Base-by-base conservation (phyloP, 1,140 invertebrate species). In the Drosophila parvula region DNA sequence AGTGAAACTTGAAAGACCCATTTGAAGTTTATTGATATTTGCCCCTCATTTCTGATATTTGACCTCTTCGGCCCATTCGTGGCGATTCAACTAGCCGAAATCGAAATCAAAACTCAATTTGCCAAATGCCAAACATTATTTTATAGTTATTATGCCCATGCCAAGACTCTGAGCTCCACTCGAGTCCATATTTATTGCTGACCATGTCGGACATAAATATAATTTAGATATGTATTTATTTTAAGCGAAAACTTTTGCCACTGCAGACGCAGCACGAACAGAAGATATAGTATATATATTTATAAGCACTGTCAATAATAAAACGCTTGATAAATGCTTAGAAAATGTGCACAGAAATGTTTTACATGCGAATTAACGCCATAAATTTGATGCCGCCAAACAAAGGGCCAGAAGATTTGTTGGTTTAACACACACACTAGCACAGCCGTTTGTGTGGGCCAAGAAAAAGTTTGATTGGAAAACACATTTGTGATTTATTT, bases 401-500 rank as follows among this genome's bases (percentile, higher is more conserved):
- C 68, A 71, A 71, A 69, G 65, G 36, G 51, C 70, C 69, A 55
- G 14, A 75, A 69, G 80, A 83, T 78, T 78, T 73, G 58, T 71
- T 59, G 68, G 65, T n/a, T n/a, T 8, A 22, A 55, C 32, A 22
- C 8, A 48, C 22, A 5, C 30, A 12, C 34, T 10, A 10, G 14
- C 28, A 8, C 41, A 14, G 16, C 5, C 62, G 40, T 32, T 67
- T 69, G 65, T 67, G 41, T 28, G 43, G 68, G 50, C 18, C 18
- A 56, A 47, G 68, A 70, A 71, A 70, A 71, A 71, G 68, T 71
- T 88, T 89, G 84, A 88, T 85, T 83, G 77, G 84, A 62, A 85
- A 84, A 85, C 64, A 89, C 79, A 88, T 86, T 88, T 83, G 84
- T 88, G 84, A 88, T 88, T 88, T 88, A 88, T 88, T 89, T 89